These are phyloP conservation scores for Oeneis ivallda DNA, from an alignment of 2,888 invertebrate genomes.

Conservation along the genomic window DNA sequence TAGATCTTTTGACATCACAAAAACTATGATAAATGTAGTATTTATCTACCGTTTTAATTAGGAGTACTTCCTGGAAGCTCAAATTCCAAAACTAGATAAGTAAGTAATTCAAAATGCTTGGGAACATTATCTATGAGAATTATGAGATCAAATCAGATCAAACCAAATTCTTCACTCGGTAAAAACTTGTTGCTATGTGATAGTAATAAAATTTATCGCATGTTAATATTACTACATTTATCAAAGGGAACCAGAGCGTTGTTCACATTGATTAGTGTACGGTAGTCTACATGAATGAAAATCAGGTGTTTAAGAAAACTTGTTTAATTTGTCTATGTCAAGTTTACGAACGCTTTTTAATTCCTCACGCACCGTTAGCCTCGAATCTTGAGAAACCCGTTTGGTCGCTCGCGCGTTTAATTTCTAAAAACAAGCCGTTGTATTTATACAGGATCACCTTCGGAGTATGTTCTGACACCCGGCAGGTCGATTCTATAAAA, in stretches of 20 bases:
- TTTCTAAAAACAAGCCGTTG: slow-evolving; percentile 29
- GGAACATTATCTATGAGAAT: too few relatives aligned
- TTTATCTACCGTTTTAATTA: too few relatives aligned
- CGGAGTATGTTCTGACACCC: neutral
- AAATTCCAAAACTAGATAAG: too few relatives aligned
- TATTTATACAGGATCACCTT: slow-evolving; percentile 15
- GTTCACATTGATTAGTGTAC: slow-evolving; percentile 6
- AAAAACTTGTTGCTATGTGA: neutral
- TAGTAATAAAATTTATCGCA: too few relatives aligned
- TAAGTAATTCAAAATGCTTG: too few relatives aligned
- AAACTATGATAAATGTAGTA: too few relatives aligned
- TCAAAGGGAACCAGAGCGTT: slow-evolving; percentile 4
- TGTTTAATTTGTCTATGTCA: slow-evolving; percentile 39
- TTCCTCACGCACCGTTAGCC: slow-evolving; percentile 44
- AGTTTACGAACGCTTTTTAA: slow-evolving; percentile 43
- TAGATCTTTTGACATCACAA: neutral
- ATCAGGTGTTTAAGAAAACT: slow-evolving; percentile 28
- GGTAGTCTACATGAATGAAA: slow-evolving; percentile 28
- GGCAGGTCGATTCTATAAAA: too few relatives aligned
- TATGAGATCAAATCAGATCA: too few relatives aligned
- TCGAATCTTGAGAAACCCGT: slow-evolving; percentile 38
- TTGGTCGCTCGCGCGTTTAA: slow-evolving; percentile 29
- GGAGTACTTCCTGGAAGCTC: too few relatives aligned
- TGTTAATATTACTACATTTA: neutral
- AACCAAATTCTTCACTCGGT: too few relatives aligned